Conservation (phyloP, 2,888 invertebrate species). For the Metopia argyrocephala region DNA sequence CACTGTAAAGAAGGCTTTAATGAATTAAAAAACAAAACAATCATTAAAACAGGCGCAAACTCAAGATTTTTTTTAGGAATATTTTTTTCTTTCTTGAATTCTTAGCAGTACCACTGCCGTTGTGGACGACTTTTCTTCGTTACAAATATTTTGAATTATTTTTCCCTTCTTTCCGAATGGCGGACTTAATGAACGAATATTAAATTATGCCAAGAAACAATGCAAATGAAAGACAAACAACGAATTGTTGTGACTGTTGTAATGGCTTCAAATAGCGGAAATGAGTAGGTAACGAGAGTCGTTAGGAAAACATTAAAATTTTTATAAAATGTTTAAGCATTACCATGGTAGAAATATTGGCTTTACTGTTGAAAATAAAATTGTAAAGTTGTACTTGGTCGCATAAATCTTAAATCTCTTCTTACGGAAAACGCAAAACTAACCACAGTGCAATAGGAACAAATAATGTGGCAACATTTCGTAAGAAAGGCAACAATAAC, state of each 20-base stretch:
- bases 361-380: no score
- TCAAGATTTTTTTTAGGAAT: slow-evolving; percentile 18
- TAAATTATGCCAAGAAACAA: slow-evolving; percentile 75
- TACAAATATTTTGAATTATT: slow-evolving; percentile 23
- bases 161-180: slow-evolving; percentile 72
- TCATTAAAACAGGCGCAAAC: slow-evolving; percentile 55
- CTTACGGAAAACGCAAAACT: no score
- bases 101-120: no score
- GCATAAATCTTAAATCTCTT: no score
- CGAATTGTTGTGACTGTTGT: slow-evolving; percentile 53
- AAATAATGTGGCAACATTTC: no score
- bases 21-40: slow-evolving; percentile 60
- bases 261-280: slow-evolving; percentile 61
- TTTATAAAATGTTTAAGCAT: no score
- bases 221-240: slow-evolving; percentile 42
- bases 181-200: slow-evolving; percentile 78
- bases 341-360: no score
- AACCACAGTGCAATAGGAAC: no score
- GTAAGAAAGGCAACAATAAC: no score
- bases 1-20: slow-evolving; percentile 56
- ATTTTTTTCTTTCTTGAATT: slow-evolving; percentile 13
- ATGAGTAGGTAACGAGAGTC: slow-evolving; percentile 35
- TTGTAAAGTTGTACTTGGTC: no score
- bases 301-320: not conserved
- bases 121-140: slow-evolving; percentile 13